phyloP scores from a whole-genome alignment of 1,140 invertebrate genomes.

The Antheraea pernyi region DNA sequence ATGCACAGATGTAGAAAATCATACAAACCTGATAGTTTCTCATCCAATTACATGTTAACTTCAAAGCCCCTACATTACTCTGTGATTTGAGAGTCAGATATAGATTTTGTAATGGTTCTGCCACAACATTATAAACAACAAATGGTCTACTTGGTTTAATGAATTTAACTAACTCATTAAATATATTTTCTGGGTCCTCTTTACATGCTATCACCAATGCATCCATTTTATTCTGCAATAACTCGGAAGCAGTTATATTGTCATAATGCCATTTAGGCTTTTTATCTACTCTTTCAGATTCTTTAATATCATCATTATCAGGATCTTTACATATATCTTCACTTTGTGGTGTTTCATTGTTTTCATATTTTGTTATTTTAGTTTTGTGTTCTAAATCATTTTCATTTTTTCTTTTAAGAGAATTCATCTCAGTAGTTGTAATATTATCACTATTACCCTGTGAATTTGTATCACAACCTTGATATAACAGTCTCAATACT shows the following conservation, averaged over 20 bases:
- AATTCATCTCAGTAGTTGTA: conserved; percentile 36
- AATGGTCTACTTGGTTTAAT: conserved; percentile 89
- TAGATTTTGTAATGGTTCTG: conserved; percentile 90
- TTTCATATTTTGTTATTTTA: conserved; percentile 46
- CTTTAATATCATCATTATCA: conserved; percentile 12
- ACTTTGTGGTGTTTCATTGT: conserved; percentile 24
- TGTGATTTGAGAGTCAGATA: conserved; percentile 87
- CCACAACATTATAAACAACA: conserved; percentile 89
- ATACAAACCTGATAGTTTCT: conserved; percentile 90
- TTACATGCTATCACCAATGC: conserved; percentile 89
- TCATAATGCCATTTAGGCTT: conserved; percentile 84
- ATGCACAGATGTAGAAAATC: conserved; percentile 7
- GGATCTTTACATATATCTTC: conserved; percentile 23
- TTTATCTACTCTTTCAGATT: conserved; percentile 50
- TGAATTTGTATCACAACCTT: conserved; percentile 68
- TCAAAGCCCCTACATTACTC: conserved; percentile 85
- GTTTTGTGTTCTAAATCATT: conserved; percentile 33
- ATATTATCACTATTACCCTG: conserved; percentile 29
- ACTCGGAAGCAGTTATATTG: conserved; percentile 80
- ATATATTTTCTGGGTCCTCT: conserved; percentile 91
- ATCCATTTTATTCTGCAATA: conserved; percentile 85
- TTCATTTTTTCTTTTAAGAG: conserved; percentile 58
- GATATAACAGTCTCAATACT: conserved; percentile 83
- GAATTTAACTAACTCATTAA: conserved; percentile 86
- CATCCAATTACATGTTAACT: conserved; percentile 92